These are phyloP conservation scores for Zaprionus lachaisei DNA, from an alignment of 1,140 invertebrate genomes.

Conservation along the genomic window DNA sequence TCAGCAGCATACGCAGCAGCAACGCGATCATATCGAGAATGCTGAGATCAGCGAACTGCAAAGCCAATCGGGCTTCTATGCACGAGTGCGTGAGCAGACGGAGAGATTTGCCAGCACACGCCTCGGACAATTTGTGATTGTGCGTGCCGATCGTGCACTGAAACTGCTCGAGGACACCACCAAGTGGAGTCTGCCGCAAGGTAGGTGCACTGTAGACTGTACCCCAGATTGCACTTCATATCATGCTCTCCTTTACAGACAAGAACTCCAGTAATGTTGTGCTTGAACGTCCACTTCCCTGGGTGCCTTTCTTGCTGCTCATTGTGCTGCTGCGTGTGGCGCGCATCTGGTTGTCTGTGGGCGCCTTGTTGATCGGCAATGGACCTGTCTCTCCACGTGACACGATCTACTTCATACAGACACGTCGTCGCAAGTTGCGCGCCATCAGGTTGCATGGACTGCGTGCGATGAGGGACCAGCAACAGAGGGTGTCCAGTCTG, in stretches of 20 bases:
- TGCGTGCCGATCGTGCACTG: constrained; percentile 61
- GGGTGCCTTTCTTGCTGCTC: constrained; percentile 69
- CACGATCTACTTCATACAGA: constrained; percentile 79
- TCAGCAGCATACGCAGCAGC: constrained; percentile 52
- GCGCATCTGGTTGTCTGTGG: constrained; percentile 74
- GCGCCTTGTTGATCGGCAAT: constrained; percentile 69
- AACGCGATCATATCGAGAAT: constrained; percentile 66
- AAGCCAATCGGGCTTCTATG: constrained; percentile 55
- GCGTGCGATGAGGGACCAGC: constrained; percentile 54
- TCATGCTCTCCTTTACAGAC: constrained; percentile 20
- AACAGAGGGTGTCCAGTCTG: constrained; percentile 35
- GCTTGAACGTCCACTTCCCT: constrained; percentile 73
- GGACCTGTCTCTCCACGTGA: constrained; percentile 62
- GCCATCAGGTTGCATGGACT: constrained; percentile 71
- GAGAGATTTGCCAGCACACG: constrained; percentile 70
- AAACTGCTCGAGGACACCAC: constrained; percentile 74
- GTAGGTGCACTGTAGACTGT: constrained; percentile 26
- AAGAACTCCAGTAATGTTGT: constrained; percentile 36
- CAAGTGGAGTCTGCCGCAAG: constrained; percentile 79
- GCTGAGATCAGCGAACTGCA: constrained; percentile 71
- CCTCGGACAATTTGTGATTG: constrained; percentile 69
- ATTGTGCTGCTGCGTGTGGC: constrained; percentile 71
- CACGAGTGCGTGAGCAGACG: constrained; percentile 57
- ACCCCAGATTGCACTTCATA: rapidly evolving
- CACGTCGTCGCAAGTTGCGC: constrained; percentile 71